phyloP scores from a whole-genome alignment of 2,113 vertebrate genomes.

The Oreochromis spilurus region DNA sequence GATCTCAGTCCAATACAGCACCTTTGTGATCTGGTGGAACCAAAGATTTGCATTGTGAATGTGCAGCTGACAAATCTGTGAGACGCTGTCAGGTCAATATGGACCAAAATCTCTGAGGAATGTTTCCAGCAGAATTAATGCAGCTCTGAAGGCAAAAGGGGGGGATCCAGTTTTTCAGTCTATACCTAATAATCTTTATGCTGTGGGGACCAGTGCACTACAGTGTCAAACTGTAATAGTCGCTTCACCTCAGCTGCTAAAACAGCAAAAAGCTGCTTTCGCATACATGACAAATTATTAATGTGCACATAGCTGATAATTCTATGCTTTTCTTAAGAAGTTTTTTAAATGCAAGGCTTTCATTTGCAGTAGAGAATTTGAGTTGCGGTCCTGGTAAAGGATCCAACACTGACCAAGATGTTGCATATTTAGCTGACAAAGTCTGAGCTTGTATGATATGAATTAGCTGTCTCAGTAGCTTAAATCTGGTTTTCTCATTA shows the following conservation, averaged over 20 bases:
- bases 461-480: neutral
- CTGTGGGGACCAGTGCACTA: neutral
- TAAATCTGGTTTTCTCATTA: slow-evolving; percentile 44
- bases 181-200: neutral
- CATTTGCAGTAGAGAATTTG: neutral
- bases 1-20: neutral
- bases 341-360: neutral
- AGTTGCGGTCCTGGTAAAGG: neutral
- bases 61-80: neutral
- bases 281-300: neutral
- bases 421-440: neutral
- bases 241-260: neutral
- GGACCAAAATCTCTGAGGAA: neutral
- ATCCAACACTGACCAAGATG: neutral
- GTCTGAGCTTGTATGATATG: neutral
- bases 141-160: too few species aligned
- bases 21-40: neutral
- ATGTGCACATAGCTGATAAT: neutral
- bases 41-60: neutral
- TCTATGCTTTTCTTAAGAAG: neutral
- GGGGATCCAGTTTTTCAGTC: neutral
- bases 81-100: neutral
- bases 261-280: neutral
- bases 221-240: neutral
- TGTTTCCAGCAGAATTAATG: too few species aligned